phyloP scores from a whole-genome alignment of 2,888 invertebrate genomes.

The Phorcus lineatus region DNA sequence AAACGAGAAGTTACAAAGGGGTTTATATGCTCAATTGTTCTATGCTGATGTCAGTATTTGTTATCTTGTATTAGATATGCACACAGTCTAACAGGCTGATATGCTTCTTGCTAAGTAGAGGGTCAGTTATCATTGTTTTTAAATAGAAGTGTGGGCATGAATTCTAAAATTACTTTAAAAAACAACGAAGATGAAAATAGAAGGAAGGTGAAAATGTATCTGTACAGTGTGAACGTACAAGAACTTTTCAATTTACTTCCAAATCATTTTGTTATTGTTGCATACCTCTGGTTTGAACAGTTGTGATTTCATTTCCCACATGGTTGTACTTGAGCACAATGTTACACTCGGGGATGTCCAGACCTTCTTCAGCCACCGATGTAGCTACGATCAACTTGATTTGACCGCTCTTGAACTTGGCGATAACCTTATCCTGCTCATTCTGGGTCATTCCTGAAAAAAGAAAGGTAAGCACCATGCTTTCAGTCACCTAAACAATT shows the following conservation, averaged over 20 bases:
- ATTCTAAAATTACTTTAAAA: too few relatives aligned
- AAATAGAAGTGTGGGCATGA: too few relatives aligned
- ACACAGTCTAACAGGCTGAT: too few relatives aligned
- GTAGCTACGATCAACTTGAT: conserved; percentile 53
- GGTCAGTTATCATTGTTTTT: too few relatives aligned
- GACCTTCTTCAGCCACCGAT: conserved; percentile 62
- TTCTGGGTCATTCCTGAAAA: conserved; percentile 41
- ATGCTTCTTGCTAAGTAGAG: too few relatives aligned
- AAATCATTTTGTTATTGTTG: not conserved
- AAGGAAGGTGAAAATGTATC: not conserved
- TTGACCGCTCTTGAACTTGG: conserved; percentile 39
- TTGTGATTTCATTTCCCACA: conserved; percentile 60
- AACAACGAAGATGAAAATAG: not conserved
- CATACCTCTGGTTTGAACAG: conserved; percentile 52
- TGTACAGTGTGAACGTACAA: not conserved
- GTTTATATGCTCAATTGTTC: too few relatives aligned
- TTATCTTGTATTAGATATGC: too few relatives aligned
- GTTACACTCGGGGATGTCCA: conserved; percentile 60
- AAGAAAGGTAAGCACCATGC: too few relatives aligned
- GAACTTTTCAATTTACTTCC: not conserved
- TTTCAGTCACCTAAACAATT: too few relatives aligned
- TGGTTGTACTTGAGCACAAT: conserved; percentile 63
- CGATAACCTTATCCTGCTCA: conserved; percentile 37
- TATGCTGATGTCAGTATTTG: too few relatives aligned
- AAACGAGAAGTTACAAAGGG: too few relatives aligned